phyloP scores from a whole-genome alignment of 2,113 vertebrate species.

The Rhinopomastus cyanomelas region DNA sequence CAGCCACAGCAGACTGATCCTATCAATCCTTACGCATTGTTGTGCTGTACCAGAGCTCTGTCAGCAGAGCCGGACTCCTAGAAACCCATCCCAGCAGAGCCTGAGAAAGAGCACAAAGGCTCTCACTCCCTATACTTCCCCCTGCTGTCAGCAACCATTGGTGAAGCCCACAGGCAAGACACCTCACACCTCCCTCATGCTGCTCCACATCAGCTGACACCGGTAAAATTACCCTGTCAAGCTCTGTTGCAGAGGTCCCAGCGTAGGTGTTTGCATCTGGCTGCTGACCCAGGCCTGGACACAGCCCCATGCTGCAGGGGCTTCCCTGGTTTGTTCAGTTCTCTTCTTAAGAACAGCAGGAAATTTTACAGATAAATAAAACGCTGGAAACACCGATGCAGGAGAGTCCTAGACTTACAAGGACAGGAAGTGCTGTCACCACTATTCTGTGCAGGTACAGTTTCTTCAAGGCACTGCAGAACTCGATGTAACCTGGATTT shows the following conservation, averaged over 20 bases:
- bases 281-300: background rate
- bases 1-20: background rate
- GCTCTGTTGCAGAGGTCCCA: background rate
- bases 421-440: background rate
- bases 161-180: background rate
- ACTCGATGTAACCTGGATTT: background rate
- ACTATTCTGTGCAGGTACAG: background rate
- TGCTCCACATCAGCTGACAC: constrained; percentile 44
- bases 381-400: background rate
- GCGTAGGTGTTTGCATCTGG: background rate
- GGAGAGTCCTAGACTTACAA: background rate
- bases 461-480: background rate
- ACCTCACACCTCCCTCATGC: background rate
- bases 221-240: background rate
- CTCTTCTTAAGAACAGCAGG: background rate
- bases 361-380: background rate
- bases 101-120: background rate
- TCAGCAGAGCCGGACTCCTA: background rate
- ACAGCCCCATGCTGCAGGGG: background rate
- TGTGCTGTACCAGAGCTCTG: background rate
- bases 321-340: background rate
- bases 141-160: background rate
- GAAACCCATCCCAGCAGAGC: background rate
- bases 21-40: background rate
- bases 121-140: background rate